phyloP scores from a whole-genome alignment of 2,888 invertebrate genomes.

The Hypercompe scribonia region DNA sequence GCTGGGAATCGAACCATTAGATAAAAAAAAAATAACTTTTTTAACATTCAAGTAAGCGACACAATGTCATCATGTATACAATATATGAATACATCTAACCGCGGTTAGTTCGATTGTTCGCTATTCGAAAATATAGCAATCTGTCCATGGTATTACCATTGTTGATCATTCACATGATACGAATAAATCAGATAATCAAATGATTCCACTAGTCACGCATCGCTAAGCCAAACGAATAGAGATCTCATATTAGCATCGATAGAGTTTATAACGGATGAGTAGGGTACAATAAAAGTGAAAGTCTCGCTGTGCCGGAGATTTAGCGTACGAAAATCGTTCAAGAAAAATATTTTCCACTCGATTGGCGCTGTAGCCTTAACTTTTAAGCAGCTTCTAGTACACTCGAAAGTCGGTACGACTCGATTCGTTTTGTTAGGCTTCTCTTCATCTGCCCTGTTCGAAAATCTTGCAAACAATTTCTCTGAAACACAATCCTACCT shows the following conservation, averaged over 20 bases:
- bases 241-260: background rate
- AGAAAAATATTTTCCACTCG: constrained; percentile 41
- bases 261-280: constrained; percentile 2
- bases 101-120: background rate
- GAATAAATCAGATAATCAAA: constrained; percentile 11
- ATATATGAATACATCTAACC: background rate
- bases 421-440: constrained; percentile 34
- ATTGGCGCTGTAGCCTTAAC: constrained; percentile 31
- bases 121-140: background rate
- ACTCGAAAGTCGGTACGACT: constrained; percentile 28
- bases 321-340: constrained; percentile 24
- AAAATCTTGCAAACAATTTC: background rate
- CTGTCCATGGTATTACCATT: background rate
- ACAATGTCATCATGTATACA: background rate
- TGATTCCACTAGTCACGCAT: background rate
- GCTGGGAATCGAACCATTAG: too few species aligned
- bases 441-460: constrained; percentile 21
- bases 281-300: constrained; percentile 32
- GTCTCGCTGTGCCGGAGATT: constrained; percentile 30
- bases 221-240: background rate
- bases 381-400: constrained; percentile 42
- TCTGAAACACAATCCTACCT: background rate
- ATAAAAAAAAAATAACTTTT: background rate
- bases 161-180: constrained; percentile 9
- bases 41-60: background rate